These are phyloP conservation scores for Pyrgilauda ruficollis DNA, from an alignment of 2,113 vertebrate species.

Conservation along the genomic window DNA sequence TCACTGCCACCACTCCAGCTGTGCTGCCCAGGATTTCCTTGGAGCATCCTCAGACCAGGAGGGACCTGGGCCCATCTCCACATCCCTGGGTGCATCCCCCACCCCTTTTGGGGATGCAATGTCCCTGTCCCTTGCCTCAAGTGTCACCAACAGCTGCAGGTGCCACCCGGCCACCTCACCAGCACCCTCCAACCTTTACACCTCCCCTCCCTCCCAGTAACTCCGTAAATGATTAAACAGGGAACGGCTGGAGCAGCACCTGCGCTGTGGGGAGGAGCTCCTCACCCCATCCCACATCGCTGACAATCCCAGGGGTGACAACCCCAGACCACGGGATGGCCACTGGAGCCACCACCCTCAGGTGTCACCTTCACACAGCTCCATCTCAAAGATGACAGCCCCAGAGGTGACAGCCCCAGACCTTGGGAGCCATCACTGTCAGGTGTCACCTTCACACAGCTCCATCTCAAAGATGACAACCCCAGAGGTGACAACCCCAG, in stretches of 20 bases:
- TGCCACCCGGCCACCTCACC: neutral
- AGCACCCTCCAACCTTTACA: neutral
- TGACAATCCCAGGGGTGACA: neutral
- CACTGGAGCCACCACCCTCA: neutral
- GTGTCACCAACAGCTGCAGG: neutral
- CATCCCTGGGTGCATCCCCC: neutral
- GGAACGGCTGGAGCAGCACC: neutral
- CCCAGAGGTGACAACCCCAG: too few species aligned
- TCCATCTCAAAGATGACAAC: too few species aligned
- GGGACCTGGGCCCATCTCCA: neutral
- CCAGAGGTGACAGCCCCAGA: neutral
- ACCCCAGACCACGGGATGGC: accelerated
- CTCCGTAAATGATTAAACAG: neutral
- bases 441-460: accelerated
- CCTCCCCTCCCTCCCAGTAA: neutral
- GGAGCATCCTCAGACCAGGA: accelerated
- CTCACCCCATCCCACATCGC: accelerated
- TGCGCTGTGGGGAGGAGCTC: neutral
- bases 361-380: accelerated
- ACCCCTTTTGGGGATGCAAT: accelerated
- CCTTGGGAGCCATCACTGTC: neutral
- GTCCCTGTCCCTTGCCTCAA: accelerated
- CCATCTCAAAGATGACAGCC: neutral
- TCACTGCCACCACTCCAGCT: accelerated
- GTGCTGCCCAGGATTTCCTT: accelerated